Evolutionary conservation across 2,113 vertebrate species (phyloP).

Genomic region (Progne subis): DNA sequence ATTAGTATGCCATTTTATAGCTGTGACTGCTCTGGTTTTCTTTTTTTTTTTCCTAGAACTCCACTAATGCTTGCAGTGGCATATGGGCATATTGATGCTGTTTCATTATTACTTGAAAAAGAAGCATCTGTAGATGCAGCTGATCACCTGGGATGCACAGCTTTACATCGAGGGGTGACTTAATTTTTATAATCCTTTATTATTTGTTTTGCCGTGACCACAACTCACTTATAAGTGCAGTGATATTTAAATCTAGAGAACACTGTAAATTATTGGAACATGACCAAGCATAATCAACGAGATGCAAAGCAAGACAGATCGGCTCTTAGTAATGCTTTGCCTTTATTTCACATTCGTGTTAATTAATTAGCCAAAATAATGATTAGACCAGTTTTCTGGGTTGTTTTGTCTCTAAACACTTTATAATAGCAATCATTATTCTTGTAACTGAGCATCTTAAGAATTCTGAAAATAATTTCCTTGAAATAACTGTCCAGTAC

Average conservation of each 20-base stretch:
- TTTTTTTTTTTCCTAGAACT: conserved; percentile 78
- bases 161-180: conserved; percentile 92
- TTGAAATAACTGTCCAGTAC: neutral
- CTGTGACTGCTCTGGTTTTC: neutral
- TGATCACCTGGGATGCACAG: conserved; percentile 88
- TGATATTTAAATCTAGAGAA: neutral
- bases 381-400: neutral
- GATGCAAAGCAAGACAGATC: neutral
- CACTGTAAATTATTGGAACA: neutral
- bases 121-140: conserved; percentile 87
- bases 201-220: neutral
- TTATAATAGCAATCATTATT: neutral
- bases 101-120: conserved; percentile 93
- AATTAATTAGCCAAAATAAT: neutral
- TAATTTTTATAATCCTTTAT: neutral
- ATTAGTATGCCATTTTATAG: neutral
- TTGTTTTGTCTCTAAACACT: neutral
- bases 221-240: neutral
- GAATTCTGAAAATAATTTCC: neutral
- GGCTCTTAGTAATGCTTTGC: neutral
- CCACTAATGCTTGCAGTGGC: conserved; percentile 95
- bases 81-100: conserved; percentile 91
- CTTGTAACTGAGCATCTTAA: neutral
- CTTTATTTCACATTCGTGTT: neutral
- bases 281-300: neutral